Base-by-base conservation (phyloP, 2,888 invertebrate genomes). In the Aporophyla lueneburgensis region DNA sequence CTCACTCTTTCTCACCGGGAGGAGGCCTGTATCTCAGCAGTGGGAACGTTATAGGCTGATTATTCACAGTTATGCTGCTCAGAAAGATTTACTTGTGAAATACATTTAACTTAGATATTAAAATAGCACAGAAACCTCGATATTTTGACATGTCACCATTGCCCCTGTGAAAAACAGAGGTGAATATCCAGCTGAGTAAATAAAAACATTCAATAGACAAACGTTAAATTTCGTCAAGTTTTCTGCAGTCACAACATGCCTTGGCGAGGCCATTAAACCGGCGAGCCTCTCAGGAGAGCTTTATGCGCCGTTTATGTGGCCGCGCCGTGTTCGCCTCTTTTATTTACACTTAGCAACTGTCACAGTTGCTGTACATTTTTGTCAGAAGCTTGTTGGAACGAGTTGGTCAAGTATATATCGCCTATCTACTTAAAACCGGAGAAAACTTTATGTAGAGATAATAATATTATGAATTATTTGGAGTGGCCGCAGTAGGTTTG, bases 241-340 rank as follows among this genome's bases (percentile, higher is more conserved):
- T 51, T 33, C 76, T 71, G 69, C 77, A 75, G 67, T 81, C 73
- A 76, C 76, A 66, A 66, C 63, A 66, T 67, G 51, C 33, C 24
- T 54, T 76, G 78, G 76, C 73, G 54, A 74, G 74, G 76, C 78
- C 86, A 82, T 90, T 87, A 90, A 88, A 87, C 83, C 72, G 72
- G 72, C 81, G 70, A 75, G 82, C 81, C 84, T 90, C 91, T 88
- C 89, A 90, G 88, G 89, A 91, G 92, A 87, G 85, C 89, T 93
- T 93, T 90, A 92, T 89, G 88, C 86, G 89, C 88, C 86, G 84
- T 94, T 95, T 95, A 94, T 94, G 92, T 90, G 87, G 87, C 88
- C 88, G 71, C 87, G 88, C 81, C 76, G 85, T 89, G 92, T 88
- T 89, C 86, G 84, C 82, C 62, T 65, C 92, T 93, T 94, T 94